Percentiles rank a stretch among this genome's conserved stretches.
These are phyloP conservation scores for Astyanax mexicanus DNA, from an alignment of 2,797 vertebrate genomes.

Conservation along the genomic window DNA sequence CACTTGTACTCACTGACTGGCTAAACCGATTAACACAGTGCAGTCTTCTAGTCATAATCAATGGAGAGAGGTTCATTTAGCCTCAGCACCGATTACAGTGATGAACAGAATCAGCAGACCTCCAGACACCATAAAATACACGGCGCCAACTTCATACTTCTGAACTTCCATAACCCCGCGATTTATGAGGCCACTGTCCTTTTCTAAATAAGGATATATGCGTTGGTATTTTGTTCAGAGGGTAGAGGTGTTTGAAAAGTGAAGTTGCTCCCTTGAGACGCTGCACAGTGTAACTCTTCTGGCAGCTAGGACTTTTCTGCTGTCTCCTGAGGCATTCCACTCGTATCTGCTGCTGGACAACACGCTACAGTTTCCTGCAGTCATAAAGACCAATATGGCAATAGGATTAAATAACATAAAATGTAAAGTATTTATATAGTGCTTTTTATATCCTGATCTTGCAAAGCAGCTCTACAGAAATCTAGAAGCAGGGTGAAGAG, in stretches of 20 bases:
- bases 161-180: slow-evolving; percentile 6
- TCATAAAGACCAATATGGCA: neutral
- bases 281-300: slow-evolving; percentile 20
- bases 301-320: neutral
- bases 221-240: slow-evolving; percentile 1
- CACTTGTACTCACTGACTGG: neutral
- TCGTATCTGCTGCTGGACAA: slow-evolving; percentile 20
- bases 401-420: neutral
- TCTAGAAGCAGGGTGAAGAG: too few species aligned
- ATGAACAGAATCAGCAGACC: slow-evolving; percentile 10
- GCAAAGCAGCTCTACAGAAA: too few species aligned
- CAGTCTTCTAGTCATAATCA: neutral
- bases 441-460: too few species aligned
- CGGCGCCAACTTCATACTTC: slow-evolving; percentile 16
- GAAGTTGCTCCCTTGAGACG: slow-evolving; percentile 21
- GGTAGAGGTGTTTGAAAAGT: slow-evolving; percentile 13
- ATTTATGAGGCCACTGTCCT: slow-evolving; percentile 26
- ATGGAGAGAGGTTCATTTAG: slow-evolving; percentile 6
- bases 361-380: neutral
- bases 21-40: slow-evolving; percentile 28
- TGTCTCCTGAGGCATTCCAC: slow-evolving; percentile 26
- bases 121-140: slow-evolving; percentile 28
- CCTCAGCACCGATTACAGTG: neutral
- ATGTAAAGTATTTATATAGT: too few species aligned
- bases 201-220: slow-evolving; percentile 45